phyloP scores from a whole-genome alignment of 92 coral and sea anemone species.

The Porites evermanni region DNA sequence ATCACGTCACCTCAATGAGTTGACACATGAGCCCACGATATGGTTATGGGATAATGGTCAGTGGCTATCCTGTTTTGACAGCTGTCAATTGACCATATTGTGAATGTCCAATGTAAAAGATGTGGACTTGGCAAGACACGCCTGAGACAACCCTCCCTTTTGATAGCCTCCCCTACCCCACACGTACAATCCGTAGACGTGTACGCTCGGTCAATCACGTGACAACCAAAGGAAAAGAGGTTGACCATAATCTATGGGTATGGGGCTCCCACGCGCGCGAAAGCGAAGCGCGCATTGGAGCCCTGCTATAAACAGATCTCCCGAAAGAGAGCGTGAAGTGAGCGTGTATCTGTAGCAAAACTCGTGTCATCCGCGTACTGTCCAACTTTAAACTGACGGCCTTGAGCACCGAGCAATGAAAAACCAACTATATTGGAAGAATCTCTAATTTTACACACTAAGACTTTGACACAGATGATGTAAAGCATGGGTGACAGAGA shows the following conservation, averaged over 20 bases:
- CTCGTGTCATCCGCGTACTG: conserved; percentile 47
- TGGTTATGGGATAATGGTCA: too few species aligned
- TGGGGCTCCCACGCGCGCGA: background rate
- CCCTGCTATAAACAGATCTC: background rate
- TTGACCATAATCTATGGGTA: background rate
- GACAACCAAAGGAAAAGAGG: too few species aligned
- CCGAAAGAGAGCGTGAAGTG: background rate
- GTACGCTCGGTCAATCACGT: too few species aligned
- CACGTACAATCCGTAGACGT: too few species aligned
- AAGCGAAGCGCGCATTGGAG: background rate
- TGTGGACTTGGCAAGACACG: too few species aligned
- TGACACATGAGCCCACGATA: too few species aligned
- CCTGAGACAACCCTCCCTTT: too few species aligned
- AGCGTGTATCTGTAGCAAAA: background rate
- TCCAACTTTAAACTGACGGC: background rate
- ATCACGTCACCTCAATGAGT: too few species aligned
- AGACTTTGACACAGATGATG: background rate
- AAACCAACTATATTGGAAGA: background rate
- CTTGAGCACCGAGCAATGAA: background rate
- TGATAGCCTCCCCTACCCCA: too few species aligned
- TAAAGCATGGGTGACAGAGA: conserved; percentile 23
- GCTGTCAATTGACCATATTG: too few species aligned
- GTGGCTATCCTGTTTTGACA: too few species aligned
- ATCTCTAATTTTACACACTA: background rate
- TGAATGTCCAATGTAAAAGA: too few species aligned